Percentiles rank a stretch among this genome's conserved stretches.
phyloP scores from a whole-genome alignment of 35 echinoderm and acorn worm genomes.

The Heliocidaris tuberculata region DNA sequence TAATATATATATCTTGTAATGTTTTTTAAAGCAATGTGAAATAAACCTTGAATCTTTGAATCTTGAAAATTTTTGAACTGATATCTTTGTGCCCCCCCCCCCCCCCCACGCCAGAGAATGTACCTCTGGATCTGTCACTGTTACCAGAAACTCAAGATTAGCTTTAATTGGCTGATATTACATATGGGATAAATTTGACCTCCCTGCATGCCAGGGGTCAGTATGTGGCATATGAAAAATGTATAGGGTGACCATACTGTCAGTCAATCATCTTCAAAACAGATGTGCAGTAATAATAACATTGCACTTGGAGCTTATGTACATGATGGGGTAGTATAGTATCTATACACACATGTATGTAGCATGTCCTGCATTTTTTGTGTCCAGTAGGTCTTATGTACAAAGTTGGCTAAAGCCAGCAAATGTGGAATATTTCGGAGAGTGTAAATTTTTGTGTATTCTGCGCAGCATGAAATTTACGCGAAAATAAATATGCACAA shows the following conservation, averaged over 20 bases:
- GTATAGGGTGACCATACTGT: neutral
- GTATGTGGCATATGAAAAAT: neutral
- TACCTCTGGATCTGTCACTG: neutral
- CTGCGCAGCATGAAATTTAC: too few relatives aligned
- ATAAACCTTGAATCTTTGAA: too few relatives aligned
- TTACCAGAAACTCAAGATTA: neutral
- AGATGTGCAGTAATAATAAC: neutral
- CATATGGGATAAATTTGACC: neutral
- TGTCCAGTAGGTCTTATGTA: too few relatives aligned
- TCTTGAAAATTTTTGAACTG: too few relatives aligned
- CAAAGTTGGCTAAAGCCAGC: too few relatives aligned
- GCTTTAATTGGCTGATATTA: neutral
- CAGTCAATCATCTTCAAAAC: neutral
- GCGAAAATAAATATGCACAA: too few relatives aligned
- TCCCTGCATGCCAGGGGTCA: neutral
- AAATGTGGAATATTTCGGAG: too few relatives aligned
- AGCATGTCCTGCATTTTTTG: too few relatives aligned
- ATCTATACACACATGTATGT: neutral
- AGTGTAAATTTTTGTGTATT: too few relatives aligned
- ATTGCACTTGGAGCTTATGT: neutral
- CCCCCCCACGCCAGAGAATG: neutral
- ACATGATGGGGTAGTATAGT: too few relatives aligned
- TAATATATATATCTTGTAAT: too few relatives aligned
- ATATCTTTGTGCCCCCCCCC: neutral
- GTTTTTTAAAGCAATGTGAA: too few relatives aligned